Conservation (phyloP, 2,113 vertebrate species). For the Barbus barbus region DNA sequence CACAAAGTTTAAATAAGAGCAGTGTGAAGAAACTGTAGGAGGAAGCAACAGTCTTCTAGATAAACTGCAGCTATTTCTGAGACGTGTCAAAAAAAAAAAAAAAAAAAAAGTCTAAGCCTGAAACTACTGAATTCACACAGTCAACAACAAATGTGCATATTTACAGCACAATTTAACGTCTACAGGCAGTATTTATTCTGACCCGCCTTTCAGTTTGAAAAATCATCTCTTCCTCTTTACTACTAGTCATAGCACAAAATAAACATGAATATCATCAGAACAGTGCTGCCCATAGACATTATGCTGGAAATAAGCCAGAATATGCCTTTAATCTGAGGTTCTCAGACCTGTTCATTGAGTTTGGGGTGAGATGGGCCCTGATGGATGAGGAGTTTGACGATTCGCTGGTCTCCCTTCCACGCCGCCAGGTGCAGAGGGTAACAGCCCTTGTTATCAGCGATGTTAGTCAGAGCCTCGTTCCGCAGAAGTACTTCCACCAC, state of each 20-base stretch:
- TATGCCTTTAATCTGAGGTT: no score
- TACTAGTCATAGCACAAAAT: not conserved
- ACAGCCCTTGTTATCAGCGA: constrained; percentile 96
- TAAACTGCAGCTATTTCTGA: constrained; percentile 5
- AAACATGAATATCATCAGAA: not conserved
- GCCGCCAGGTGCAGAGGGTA: constrained; percentile 97
- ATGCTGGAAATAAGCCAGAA: no score
- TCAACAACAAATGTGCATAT: not conserved
- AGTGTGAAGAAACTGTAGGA: not conserved
- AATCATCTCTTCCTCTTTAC: no score
- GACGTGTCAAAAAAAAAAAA: not conserved
- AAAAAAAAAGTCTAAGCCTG: not conserved
- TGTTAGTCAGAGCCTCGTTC: constrained; percentile 94
- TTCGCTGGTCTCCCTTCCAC: constrained; percentile 95
- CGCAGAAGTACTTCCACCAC: constrained; percentile 92
- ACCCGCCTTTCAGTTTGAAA: not conserved
- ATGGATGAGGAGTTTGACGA: constrained; percentile 93
- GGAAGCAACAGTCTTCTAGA: not conserved
- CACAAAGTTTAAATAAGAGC: constrained; percentile 1
- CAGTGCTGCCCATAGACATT: not conserved
- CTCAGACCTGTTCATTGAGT: constrained; percentile 94
- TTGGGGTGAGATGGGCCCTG: constrained; percentile 93
- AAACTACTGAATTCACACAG: not conserved
- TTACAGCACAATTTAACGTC: not conserved
- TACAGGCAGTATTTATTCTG: not conserved